These are phyloP conservation scores for Sipha flava DNA, from an alignment of 1,140 invertebrate genomes.

Conservation along the genomic window DNA sequence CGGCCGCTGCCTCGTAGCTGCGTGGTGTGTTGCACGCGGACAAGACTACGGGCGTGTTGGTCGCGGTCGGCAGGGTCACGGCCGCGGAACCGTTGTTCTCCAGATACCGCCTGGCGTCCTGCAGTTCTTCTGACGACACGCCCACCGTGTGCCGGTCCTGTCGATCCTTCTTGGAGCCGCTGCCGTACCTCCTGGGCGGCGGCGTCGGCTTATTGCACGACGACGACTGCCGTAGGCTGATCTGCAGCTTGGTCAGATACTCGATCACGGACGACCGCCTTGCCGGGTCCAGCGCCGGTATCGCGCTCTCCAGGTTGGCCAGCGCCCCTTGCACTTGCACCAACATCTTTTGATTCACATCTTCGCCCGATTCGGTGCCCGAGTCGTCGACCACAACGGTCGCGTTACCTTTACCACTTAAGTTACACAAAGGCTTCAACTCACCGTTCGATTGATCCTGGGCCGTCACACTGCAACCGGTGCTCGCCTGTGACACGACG, in stretches of 20 bases:
- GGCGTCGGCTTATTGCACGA: conserved; percentile 6
- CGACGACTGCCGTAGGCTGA: conserved; percentile 52
- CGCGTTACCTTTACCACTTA: conserved; percentile 17
- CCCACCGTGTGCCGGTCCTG: conserved; percentile 65
- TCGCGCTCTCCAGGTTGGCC: conserved; percentile 59
- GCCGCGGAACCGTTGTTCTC: conserved; percentile 47
- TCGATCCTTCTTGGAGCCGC: too few species aligned
- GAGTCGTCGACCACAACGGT: conserved; percentile 49
- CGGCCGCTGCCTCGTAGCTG: neutral
- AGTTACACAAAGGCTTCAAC: neutral
- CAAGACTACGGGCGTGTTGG: neutral
- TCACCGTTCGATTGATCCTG: neutral
- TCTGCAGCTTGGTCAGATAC: conserved; percentile 64
- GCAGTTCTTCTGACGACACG: conserved; percentile 67
- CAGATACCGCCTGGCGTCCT: conserved; percentile 61
- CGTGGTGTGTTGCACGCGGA: neutral
- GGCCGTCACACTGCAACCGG: neutral
- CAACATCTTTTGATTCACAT: conserved; percentile 50
- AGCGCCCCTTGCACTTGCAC: conserved; percentile 71
- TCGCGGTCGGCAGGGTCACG: neutral
- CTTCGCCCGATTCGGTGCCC: conserved; percentile 59
- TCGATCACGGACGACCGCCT: conserved; percentile 58
- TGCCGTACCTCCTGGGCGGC: conserved; percentile 36
- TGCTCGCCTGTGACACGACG: conserved; percentile 48
- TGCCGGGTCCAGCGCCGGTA: conserved; percentile 50